phyloP scores from a whole-genome alignment of 2,113 vertebrate species.

The Coracopsis vasa region DNA sequence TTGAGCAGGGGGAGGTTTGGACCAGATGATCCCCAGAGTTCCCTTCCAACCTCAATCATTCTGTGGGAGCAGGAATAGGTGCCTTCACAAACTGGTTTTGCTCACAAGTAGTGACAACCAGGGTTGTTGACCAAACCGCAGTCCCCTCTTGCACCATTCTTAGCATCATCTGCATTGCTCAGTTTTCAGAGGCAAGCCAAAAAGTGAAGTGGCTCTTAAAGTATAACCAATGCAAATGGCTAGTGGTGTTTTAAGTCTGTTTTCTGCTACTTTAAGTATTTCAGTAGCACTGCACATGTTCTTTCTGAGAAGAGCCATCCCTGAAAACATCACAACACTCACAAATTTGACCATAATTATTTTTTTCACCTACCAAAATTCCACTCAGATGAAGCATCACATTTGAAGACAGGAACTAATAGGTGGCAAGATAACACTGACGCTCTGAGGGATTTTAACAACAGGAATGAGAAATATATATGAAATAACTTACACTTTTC shows the following conservation, averaged over 20 bases:
- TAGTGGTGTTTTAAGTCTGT: not conserved
- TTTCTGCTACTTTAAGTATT: not conserved
- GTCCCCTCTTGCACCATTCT: not conserved
- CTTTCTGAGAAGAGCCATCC: not conserved
- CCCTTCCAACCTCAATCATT: not conserved
- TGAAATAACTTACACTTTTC: not conserved
- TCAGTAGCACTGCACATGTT: not conserved
- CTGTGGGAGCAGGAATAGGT: not conserved
- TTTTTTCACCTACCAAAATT: not conserved
- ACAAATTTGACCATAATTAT: not conserved
- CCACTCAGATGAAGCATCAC: not conserved
- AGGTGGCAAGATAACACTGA: not conserved
- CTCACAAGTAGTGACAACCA: not conserved
- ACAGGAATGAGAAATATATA: not conserved
- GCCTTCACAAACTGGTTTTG: not conserved
- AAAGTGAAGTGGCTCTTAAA: not conserved
- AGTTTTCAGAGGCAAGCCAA: not conserved
- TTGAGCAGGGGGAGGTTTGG: not conserved
- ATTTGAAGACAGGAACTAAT: not conserved
- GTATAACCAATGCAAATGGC: not conserved
- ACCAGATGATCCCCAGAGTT: not conserved
- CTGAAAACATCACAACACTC: not conserved
- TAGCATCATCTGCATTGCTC: not conserved
- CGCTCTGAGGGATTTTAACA: not conserved
- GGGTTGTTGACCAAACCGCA: not conserved